phyloP scores from a whole-genome alignment of 2,113 vertebrate species.

The Panthera tigris region DNA sequence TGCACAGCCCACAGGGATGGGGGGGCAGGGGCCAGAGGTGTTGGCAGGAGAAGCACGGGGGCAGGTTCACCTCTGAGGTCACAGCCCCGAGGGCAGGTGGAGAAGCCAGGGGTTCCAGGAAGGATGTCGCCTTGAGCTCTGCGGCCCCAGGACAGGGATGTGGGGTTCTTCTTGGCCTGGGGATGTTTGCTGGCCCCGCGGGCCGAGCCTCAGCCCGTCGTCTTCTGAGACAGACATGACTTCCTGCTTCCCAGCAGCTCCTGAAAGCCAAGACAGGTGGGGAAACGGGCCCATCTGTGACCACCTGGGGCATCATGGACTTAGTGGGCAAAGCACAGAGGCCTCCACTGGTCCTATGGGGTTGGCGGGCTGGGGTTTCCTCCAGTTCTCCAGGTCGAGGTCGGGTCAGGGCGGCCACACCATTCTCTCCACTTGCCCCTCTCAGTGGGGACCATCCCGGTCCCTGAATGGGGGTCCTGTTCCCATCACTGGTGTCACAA shows the following conservation, averaged over 20 bases:
- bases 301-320: neutral
- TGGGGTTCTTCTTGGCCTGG: neutral
- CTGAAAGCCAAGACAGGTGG: neutral
- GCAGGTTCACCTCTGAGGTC: neutral
- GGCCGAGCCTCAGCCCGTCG: neutral
- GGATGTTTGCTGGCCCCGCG: neutral
- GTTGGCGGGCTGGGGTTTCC: neutral
- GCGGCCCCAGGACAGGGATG: neutral
- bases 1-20: neutral
- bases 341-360: neutral
- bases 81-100: neutral
- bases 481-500: neutral
- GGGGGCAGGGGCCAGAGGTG: neutral
- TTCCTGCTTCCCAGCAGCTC: neutral
- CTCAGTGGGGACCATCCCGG: neutral
- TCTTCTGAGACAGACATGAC: neutral
- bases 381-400: neutral
- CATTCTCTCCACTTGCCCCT: neutral
- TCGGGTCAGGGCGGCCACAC: neutral
- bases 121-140: neutral
- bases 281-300: neutral
- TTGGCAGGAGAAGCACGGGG: neutral
- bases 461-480: too few species aligned
- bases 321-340: neutral
- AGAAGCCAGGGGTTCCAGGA: slow-evolving; percentile 26